Evolutionary conservation across 1,140 invertebrate genomes (phyloP).

Genomic region (Reticulitermes speratus): DNA sequence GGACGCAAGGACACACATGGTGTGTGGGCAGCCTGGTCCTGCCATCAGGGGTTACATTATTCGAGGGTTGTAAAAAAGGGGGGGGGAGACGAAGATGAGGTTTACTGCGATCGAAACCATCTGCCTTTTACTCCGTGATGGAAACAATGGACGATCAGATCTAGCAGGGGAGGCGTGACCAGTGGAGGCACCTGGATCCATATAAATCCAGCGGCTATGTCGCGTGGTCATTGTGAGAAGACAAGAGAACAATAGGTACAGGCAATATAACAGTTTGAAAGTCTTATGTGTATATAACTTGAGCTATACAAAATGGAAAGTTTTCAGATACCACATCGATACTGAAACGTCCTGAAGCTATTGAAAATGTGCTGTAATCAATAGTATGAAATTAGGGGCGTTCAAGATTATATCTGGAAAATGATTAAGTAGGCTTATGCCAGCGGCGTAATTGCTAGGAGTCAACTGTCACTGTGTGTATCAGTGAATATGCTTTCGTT

Average conservation of each 20-base stretch:
- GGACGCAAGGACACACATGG: too few relatives aligned
- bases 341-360: neutral
- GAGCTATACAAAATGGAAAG: neutral
- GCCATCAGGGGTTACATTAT: too few relatives aligned
- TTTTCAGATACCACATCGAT: neutral
- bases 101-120: neutral
- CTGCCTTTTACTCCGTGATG: slow-evolving; percentile 9
- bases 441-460: neutral
- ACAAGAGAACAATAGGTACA: neutral
- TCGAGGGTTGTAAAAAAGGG: neutral
- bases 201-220: slow-evolving; percentile 1
- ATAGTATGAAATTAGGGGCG: neutral
- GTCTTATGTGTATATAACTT: neutral
- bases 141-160: slow-evolving; percentile 7
- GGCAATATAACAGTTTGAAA: neutral
- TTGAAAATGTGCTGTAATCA: neutral
- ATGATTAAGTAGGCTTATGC: neutral
- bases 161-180: neutral
- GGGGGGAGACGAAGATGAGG: neutral
- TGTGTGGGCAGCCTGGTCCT: too few relatives aligned
- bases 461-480: neutral
- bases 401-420: neutral
- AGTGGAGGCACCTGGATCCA: neutral
- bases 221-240: neutral
- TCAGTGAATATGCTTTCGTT: neutral